Evolutionary conservation across 2,888 invertebrate species (phyloP).

Genomic region (Latrodectus hesperus): DNA sequence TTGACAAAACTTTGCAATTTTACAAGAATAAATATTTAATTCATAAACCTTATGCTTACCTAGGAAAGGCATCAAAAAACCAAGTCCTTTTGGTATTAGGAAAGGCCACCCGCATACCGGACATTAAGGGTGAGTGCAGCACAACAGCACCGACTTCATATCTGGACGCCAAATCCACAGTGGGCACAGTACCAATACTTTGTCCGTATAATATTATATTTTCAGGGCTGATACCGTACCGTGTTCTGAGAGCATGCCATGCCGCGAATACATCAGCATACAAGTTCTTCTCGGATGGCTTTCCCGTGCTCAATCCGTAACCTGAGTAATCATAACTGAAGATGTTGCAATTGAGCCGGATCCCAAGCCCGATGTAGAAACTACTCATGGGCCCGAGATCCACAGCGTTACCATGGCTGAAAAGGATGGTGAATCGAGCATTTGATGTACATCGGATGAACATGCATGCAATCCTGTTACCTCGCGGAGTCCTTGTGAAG

Average conservation of each 20-base stretch:
- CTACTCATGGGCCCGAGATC: slow-evolving; percentile 99
- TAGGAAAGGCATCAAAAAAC: slow-evolving; percentile 99
- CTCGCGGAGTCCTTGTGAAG: slow-evolving; percentile 92
- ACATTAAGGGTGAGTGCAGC: slow-evolving; percentile 97
- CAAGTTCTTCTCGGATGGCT: slow-evolving; percentile 97
- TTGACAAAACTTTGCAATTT: too few species aligned
- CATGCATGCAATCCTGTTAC: slow-evolving; percentile 97
- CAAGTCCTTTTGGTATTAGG: slow-evolving; percentile 97
- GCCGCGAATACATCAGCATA: slow-evolving; percentile 99
- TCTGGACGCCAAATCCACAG: slow-evolving; percentile 94
- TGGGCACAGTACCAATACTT: slow-evolving; percentile 98
- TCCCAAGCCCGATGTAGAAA: slow-evolving; percentile 96
- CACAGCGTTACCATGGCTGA: slow-evolving; percentile 98
- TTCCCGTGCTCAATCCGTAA: slow-evolving; percentile 95
- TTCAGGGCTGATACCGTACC: slow-evolving; percentile 93
- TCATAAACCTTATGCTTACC: slow-evolving; percentile 78
- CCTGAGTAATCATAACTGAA: slow-evolving; percentile 87
- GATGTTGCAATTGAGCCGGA: slow-evolving; percentile 97
- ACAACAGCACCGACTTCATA: slow-evolving; percentile 91
- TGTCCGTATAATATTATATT: slow-evolving; percentile 98
- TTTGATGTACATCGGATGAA: slow-evolving; percentile 88
- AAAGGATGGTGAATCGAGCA: slow-evolving; percentile 94
- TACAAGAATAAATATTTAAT: too few species aligned
- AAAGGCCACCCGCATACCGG: slow-evolving; percentile 98
- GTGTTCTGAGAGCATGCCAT: slow-evolving; percentile 91